These are phyloP conservation scores for Chrysolina haemoptera DNA, from an alignment of 2,888 invertebrate species.

Conservation along the genomic window DNA sequence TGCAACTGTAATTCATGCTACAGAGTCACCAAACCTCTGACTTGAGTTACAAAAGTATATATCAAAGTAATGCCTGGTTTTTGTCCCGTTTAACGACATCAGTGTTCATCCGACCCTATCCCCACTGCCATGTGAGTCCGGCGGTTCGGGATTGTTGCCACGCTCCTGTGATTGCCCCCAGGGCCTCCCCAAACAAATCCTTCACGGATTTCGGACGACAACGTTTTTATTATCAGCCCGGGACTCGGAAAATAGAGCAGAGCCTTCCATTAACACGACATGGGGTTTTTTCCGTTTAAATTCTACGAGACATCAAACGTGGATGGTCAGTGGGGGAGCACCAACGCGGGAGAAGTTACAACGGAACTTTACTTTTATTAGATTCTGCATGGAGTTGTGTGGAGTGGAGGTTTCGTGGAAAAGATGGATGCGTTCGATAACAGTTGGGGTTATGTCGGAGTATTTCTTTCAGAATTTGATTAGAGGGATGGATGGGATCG, in stretches of 20 bases:
- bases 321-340: slow-evolving; percentile 16
- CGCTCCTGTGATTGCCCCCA: slow-evolving; percentile 38
- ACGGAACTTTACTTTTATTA: slow-evolving; percentile 37
- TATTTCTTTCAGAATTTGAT: neutral
- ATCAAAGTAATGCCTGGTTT: too few relatives aligned
- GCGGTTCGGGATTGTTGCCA: slow-evolving; percentile 36
- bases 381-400: slow-evolving; percentile 33
- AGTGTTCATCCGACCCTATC: neutral
- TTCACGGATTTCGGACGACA: slow-evolving; percentile 66
- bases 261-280: slow-evolving; percentile 60
- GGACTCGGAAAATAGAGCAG: slow-evolving; percentile 56
- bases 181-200: slow-evolving; percentile 51
- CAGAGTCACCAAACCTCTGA: too few relatives aligned
- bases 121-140: slow-evolving; percentile 4
- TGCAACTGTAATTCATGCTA: too few relatives aligned
- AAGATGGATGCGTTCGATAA: slow-evolving; percentile 37
- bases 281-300: slow-evolving; percentile 39
- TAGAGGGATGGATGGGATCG: neutral
- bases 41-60: too few relatives aligned
- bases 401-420: slow-evolving; percentile 32
- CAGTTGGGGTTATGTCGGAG: slow-evolving; percentile 16
- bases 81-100: too few relatives aligned
- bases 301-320: slow-evolving; percentile 20
- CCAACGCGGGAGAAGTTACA: slow-evolving; percentile 30
- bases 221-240: slow-evolving; percentile 66